Base-by-base conservation (phyloP, 1,140 invertebrate genomes). In the Halyomorpha halys region DNA sequence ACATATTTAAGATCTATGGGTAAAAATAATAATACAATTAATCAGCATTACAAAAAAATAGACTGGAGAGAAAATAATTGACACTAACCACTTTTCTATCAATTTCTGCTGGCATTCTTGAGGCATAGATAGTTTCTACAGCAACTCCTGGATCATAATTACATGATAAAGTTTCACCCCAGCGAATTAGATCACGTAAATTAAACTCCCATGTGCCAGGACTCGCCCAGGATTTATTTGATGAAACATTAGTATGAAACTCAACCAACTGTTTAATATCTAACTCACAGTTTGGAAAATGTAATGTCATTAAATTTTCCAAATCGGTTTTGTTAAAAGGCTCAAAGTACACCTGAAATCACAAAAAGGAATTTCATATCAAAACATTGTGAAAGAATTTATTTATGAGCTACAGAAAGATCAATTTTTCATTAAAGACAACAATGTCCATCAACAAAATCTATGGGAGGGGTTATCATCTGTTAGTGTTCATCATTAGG, bases 131-230 rank as follows among this genome's bases (percentile, higher is more conserved):
- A 62, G 94, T 77, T 66, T 85, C 77, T 0, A 91, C 81, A 74
- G 80, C 85, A 68, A 82, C 80, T 51, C 84, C 85, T 39, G 85
- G 82, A 69, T 83, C 77, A 44, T 61, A 3, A 13, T 39, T 39
- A 51, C 49, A 49, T 16, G 45, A 61, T 2, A 80, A 77, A 0
- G 81, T 74, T 72, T 96, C 84, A 74, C 90, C 94, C 94, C 94
- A 98, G 69, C 96, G 83, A 45, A 88, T 86, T 63, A 99, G 79
- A 74, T 99, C 97, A 70, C 97, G 80, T 39, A 99, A 76, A 79
- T 99, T 99, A 75, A 97, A 93, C 75, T 99, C 97, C 87, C 91
- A 98, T 0, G 86, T 82, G 8, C 94, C 93, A 72, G 90, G 53
- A 81, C 87, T 94, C 27, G 74, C 71, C 30, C 81, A 74, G 44